A percentile compares a stretch with the other conserved stretches of the same genome.
Evolutionary conservation across 2,113 vertebrate genomes (phyloP).

Genomic region (Pseudorectes ferrugineus): DNA sequence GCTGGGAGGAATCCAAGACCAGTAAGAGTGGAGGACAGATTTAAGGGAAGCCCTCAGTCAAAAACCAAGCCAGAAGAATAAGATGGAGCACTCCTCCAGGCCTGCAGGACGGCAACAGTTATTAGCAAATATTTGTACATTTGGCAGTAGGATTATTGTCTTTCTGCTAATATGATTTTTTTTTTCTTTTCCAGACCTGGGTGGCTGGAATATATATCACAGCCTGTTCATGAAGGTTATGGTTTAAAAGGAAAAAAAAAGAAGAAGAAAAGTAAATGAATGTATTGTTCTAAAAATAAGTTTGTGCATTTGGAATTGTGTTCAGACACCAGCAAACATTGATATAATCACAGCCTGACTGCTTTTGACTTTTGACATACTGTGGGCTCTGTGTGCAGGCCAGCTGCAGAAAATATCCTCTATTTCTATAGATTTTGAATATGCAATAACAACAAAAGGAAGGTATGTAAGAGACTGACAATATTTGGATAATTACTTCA

Average conservation of each 20-base stretch:
- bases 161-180: slow-evolving; percentile 14
- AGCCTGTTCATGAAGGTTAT: slow-evolving; percentile 25
- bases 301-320: background rate
- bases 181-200: background rate
- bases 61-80: background rate
- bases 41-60: slow-evolving; percentile 45
- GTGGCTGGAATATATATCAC: slow-evolving; percentile 25
- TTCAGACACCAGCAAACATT: background rate
- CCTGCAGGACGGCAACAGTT: background rate
- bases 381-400: background rate
- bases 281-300: slow-evolving; percentile 33
- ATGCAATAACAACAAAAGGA: background rate
- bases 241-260: background rate
- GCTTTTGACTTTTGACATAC: background rate
- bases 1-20: slow-evolving; percentile 8
- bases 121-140: slow-evolving; percentile 45
- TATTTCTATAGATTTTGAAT: background rate
- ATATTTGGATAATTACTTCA: background rate
- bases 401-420: background rate
- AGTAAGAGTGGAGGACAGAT: background rate
- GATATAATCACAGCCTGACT: background rate
- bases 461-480: background rate
- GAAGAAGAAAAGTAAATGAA: background rate
- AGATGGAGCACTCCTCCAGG: slow-evolving; percentile 12
- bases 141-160: slow-evolving; percentile 61